Evolutionary conservation across 2,888 invertebrate species (phyloP).

Genomic region (Lysandra bellargus): DNA sequence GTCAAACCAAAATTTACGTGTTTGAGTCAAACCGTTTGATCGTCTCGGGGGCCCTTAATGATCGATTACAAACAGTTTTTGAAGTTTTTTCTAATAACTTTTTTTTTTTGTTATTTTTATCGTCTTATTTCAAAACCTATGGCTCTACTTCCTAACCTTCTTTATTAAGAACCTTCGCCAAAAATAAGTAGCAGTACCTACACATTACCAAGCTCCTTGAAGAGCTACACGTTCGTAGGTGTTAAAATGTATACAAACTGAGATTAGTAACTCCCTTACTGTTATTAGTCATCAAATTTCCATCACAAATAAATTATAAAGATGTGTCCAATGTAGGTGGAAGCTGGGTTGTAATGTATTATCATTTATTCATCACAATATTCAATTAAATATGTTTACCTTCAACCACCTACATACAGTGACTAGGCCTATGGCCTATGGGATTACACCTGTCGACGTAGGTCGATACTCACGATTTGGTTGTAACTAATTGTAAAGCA

Average conservation of each 20-base stretch:
- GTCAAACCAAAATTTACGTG: too few species aligned
- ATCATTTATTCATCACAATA: constrained; percentile 16
- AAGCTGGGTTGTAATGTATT: not conserved
- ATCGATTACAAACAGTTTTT: not conserved
- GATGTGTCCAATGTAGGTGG: constrained; percentile 25
- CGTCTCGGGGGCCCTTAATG: too few species aligned
- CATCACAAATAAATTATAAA: constrained; percentile 1
- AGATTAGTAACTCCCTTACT: not conserved
- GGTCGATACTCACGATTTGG: not conserved
- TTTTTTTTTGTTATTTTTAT: not conserved
- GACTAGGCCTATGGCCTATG: constrained; percentile 20
- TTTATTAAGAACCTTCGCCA: not conserved
- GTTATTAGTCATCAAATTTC: constrained; percentile 24
- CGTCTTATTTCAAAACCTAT: not conserved
- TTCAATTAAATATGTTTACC: not conserved
- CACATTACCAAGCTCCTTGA: not conserved
- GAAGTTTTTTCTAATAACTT: not conserved
- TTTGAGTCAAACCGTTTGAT: too few species aligned
- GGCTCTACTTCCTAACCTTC: not conserved
- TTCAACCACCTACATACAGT: constrained; percentile 6
- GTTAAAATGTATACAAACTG: not conserved
- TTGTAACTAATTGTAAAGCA: not conserved
- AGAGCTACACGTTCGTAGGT: not conserved
- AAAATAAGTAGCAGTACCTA: not conserved
- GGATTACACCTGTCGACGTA: constrained; percentile 13